Evolutionary conservation across 2,888 invertebrate genomes (phyloP), one percentile per base, ranked within the genome.

Genomic region (Drosophila lutescens): DNA sequence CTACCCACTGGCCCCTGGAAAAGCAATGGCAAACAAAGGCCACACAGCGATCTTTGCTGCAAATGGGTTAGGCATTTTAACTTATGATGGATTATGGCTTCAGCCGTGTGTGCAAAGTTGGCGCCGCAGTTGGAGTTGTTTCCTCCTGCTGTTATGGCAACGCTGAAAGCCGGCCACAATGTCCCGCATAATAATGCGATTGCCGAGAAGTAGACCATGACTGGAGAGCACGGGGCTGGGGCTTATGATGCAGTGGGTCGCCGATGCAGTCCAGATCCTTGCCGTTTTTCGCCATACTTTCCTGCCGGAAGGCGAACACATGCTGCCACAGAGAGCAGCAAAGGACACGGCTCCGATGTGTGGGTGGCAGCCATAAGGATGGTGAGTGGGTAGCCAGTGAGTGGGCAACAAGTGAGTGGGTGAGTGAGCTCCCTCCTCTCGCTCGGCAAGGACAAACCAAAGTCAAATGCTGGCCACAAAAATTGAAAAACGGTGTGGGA

Each of bases 41-140:
- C 20, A 43, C 20, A 43, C 53, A 15, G 23, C 56, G 75, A 75
- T 75, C 56, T 74, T 40, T 32, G 50, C 56, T 56, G 65, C 59
- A 80, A 81, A 76, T 87, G 77, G 81, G 79, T 66, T 66, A 72
- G 83, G 65, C 77, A 53, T 56, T 73, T 77, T 65, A 82, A 88
- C 89, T 88, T 88, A 89, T 84, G 84, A 89, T 84, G 89, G 89
- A 88, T 88, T 88, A 86, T 89, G 81, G 74, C 53, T 41, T 50
- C 59, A 46, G 46, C 57, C 71, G 69, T 47, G 53, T 67, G 69
- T 70, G 65, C 51, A 36, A 41, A 44, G 54, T 57, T 50, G 53
- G 32, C 41, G 53, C 36, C 60, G 56, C 49, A 36, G 40, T 50
- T 15, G 30, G 15, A 47, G 30, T 30, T 63, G 62, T n/a, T n/a